A percentile compares a stretch with the other conserved stretches of the same genome.
Evolutionary conservation across 1,140 invertebrate species (phyloP).

Genomic region (Venustaconcha ellipsiformis): DNA sequence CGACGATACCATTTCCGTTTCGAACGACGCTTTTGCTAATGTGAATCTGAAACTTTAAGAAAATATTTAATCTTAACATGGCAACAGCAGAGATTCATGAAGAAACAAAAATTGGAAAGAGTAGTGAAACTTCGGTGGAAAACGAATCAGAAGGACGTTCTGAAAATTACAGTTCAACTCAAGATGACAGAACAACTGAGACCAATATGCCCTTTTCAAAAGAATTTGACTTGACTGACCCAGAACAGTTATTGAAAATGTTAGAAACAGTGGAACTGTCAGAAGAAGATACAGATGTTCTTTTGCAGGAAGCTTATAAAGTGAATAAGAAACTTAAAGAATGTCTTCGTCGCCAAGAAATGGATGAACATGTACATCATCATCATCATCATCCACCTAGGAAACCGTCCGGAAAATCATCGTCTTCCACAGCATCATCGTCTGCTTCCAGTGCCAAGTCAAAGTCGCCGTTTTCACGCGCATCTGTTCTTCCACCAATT

Average conservation of each 20-base stretch:
- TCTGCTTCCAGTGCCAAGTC: too few species aligned
- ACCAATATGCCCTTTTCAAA: background rate
- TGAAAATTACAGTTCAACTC: background rate
- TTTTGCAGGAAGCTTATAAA: slow-evolving; percentile 52
- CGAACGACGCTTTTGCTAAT: slow-evolving; percentile 27
- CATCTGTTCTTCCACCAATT: too few species aligned
- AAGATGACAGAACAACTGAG: background rate
- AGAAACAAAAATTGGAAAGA: too few species aligned
- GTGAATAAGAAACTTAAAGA: slow-evolving; percentile 52
- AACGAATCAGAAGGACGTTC: too few species aligned
- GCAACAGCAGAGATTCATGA: background rate
- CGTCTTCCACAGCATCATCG: too few species aligned
- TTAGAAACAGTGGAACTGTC: slow-evolving; percentile 49
- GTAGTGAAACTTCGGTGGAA: too few species aligned
- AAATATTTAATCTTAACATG: background rate
- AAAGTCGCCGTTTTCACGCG: too few species aligned
- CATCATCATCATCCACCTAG: too few species aligned
- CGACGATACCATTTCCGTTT: slow-evolving; percentile 27
- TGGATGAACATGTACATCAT: slow-evolving; percentile 3
- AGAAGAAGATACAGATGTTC: slow-evolving; percentile 54
- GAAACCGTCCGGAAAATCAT: too few species aligned
- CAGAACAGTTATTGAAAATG: slow-evolving; percentile 43
- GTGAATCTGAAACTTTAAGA: background rate
- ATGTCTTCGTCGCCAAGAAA: slow-evolving; percentile 44
- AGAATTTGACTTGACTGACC: slow-evolving; percentile 40